Evolutionary conservation across 2,888 invertebrate species (phyloP).

Genomic region (Homarus gammarus): DNA sequence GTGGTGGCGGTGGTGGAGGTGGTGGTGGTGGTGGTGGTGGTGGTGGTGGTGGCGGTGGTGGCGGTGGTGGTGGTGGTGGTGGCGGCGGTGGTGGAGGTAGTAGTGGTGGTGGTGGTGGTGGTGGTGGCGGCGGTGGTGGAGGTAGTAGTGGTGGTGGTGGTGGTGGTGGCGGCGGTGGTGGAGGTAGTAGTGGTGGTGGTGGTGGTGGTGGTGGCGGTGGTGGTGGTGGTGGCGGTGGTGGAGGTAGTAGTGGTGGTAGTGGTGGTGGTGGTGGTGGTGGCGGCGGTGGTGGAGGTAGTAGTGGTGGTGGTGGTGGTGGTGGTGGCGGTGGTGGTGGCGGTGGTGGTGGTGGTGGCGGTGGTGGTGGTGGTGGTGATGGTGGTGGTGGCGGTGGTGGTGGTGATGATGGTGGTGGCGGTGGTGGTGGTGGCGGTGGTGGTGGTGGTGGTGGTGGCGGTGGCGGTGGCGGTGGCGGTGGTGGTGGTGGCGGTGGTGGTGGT

Average conservation of each 20-base stretch:
- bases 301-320: not conserved
- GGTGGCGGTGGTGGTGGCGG: not conserved
- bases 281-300: not conserved
- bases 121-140: too few relatives aligned
- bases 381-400: not conserved
- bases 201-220: not conserved
- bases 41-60: not conserved
- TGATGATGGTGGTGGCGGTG: not conserved
- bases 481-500: not conserved
- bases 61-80: not conserved
- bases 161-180: too few relatives aligned
- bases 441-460: not conserved
- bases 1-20: too few relatives aligned
- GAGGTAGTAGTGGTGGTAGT: not conserved
- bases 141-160: too few relatives aligned
- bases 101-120: not conserved
- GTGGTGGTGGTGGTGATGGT: not conserved
- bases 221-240: not conserved
- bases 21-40: slow-evolving; percentile 16
- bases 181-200: too few relatives aligned
- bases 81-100: not conserved
- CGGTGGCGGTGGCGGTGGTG: not conserved
- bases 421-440: not conserved
- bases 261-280: not conserved
- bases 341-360: not conserved